Evolutionary conservation across 1,140 invertebrate species (phyloP).

Genomic region (Stegodyphus dumicola): DNA sequence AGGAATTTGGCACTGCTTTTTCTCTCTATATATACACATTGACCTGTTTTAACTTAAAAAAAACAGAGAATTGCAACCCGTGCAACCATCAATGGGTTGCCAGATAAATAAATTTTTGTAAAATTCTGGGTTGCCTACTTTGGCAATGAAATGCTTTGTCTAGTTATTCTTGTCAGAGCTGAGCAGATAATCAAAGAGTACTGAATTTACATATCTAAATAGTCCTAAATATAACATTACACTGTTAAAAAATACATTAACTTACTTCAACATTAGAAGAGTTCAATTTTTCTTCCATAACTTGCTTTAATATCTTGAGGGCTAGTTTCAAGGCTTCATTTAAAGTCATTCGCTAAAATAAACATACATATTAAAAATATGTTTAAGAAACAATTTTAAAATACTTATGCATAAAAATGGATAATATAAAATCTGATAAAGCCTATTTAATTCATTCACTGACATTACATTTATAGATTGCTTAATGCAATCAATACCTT

Average conservation of each 20-base stretch:
- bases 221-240: not conserved
- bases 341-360: conserved; percentile 91
- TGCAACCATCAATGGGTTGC: not conserved
- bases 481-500: too few species aligned
- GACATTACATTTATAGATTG: too few species aligned
- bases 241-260: not conserved
- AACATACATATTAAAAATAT: not conserved
- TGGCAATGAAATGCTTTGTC: not conserved
- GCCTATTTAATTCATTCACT: too few species aligned
- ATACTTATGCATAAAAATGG: too few species aligned
- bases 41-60: too few species aligned
- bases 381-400: too few species aligned
- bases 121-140: not conserved
- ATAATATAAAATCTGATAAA: too few species aligned
- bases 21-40: too few species aligned
- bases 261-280: conserved; percentile 96
- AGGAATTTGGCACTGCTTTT: too few species aligned
- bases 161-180: not conserved
- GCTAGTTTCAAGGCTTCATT: conserved; percentile 93
- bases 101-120: not conserved
- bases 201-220: not conserved
- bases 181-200: not conserved
- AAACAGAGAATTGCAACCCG: too few species aligned
- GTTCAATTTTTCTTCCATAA: conserved; percentile 99
- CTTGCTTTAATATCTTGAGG: conserved; percentile 96